Percentiles rank a stretch among this genome's conserved stretches.
These are phyloP conservation scores for Lacerta viridis DNA, from an alignment of 2,797 vertebrate genomes.

Conservation along the genomic window DNA sequence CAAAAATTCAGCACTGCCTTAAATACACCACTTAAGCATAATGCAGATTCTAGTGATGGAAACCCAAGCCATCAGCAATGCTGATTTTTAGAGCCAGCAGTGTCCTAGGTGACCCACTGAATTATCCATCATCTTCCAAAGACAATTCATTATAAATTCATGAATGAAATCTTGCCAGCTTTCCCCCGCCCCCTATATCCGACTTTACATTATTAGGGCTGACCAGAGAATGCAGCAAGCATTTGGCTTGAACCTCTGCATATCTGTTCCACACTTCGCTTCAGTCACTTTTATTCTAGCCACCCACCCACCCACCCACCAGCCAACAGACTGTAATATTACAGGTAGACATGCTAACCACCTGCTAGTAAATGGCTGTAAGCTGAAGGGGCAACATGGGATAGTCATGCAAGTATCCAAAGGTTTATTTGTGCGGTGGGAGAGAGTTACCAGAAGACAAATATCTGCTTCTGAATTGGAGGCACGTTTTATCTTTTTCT, in stretches of 20 bases:
- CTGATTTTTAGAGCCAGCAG: conserved; percentile 3
- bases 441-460: neutral
- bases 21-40: conserved; percentile 3
- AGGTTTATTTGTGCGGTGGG: neutral
- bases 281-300: neutral
- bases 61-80: neutral
- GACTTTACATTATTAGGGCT: neutral
- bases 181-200: neutral
- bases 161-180: neutral
- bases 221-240: rapidly evolving
- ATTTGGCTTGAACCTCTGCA: neutral
- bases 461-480: conserved; percentile 1
- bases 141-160: conserved; percentile 18
- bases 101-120: neutral
- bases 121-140: neutral
- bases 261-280: neutral
- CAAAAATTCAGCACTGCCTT: neutral
- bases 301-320: rapidly evolving
- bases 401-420: neutral
- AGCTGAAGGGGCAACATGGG: neutral
- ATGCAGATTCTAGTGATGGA: neutral
- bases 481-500: neutral
- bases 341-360: neutral
- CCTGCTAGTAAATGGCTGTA: neutral
- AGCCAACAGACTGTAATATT: neutral